Base-by-base conservation (phyloP, 2,113 vertebrate species). In the Neofelis nebulosa region DNA sequence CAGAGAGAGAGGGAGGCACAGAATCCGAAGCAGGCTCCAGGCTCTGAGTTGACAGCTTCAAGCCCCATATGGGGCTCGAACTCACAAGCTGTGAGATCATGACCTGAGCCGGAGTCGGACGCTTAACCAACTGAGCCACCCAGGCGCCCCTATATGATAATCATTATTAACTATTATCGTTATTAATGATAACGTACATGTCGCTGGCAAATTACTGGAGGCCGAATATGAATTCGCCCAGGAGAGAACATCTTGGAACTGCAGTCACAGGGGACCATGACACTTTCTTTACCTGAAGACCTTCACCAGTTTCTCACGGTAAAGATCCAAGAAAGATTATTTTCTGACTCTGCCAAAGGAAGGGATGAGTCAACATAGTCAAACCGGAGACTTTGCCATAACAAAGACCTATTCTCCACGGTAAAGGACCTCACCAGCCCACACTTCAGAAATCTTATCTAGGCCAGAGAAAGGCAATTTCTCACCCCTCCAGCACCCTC, bases 401-500 rank as follows among this genome's bases (percentile, higher is more conserved):
- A 45, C 3, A 66, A 55, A 89, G 33, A 3, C 16, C 14, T 83
- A 7, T 45, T 38, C 36, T 38, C 23, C 9, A n/a, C 6, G 9
- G 16, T 41, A 16, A 55, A 78, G 45, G 2, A 73, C 29, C 76
- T 95, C 8, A 36, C 18, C 31, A 0, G 0, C 74, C 4, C 7
- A 38, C 6, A 38, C 66, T 74, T 85, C n/a, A 69, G 16, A 74
- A 84, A 68, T 25, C 18, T 45, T 55, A 31, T 80, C n/a, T 50
- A 36, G 85, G 48, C 19, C 25, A 21, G 5, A n/a, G 9, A 29
- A 86, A 82, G 21, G 4, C 23, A 41, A 68, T 74, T 83, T 74
- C 38, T 27, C 82, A 12, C 19, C 2, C 6, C 5, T 10, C 5
- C 2, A 66, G 14, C 21, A 21, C 19, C 10, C 0, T 55, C 19